These are phyloP conservation scores for Equus przewalskii DNA, from an alignment of 2,113 vertebrate genomes.

Conservation along the genomic window DNA sequence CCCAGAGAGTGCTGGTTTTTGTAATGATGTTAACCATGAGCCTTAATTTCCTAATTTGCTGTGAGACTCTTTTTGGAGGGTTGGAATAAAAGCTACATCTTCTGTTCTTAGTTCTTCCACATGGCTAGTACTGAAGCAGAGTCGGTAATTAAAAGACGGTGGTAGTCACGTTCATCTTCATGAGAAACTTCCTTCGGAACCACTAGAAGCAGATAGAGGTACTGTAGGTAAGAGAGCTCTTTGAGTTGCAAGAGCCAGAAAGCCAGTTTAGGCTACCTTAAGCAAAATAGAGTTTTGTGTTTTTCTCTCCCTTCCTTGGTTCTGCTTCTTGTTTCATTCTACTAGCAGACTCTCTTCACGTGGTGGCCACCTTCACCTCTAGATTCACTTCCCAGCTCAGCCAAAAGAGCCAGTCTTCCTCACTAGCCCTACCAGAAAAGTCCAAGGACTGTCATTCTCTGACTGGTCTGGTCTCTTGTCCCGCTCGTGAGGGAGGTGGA, in stretches of 20 bases:
- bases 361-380: not conserved
- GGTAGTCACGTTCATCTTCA: not conserved
- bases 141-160: not conserved
- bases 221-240: not conserved
- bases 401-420: not conserved
- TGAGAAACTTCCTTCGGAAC: not conserved
- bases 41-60: conserved; percentile 35
- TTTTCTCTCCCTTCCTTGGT: not conserved
- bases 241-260: not conserved
- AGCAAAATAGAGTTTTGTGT: conserved; percentile 2
- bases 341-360: not conserved
- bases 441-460: not conserved
- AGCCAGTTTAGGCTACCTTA: not conserved
- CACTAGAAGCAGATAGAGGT: not conserved
- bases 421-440: not conserved
- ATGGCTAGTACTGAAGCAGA: not conserved
- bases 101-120: not conserved
- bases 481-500: not conserved
- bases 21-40: not conserved
- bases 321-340: not conserved
- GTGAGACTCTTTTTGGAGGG: not conserved
- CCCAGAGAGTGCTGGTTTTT: not conserved
- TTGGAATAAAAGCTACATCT: conserved; percentile 1
- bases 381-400: not conserved
- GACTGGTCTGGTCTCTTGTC: not conserved